These are phyloP conservation scores for Nicator chloris DNA, from an alignment of 2,113 vertebrate species.

Conservation along the genomic window DNA sequence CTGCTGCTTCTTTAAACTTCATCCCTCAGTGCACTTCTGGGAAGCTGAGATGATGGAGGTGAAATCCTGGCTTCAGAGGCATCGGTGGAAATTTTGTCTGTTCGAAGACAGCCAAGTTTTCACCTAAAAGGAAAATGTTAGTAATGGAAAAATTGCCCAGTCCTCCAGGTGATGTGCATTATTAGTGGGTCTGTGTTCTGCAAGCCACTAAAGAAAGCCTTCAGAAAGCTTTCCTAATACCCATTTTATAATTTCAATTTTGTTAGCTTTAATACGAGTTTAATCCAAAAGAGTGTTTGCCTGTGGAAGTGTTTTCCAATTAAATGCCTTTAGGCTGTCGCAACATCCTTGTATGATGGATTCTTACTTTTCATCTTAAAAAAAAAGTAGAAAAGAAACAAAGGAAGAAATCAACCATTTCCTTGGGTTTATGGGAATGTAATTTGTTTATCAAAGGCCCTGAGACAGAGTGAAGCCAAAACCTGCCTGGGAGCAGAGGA, in stretches of 20 bases:
- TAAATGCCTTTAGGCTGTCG: background rate
- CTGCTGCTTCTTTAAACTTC: background rate
- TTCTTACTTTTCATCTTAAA: background rate
- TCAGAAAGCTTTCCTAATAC: background rate
- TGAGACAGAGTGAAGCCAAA: background rate
- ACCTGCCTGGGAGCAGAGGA: background rate
- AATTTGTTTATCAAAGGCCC: background rate
- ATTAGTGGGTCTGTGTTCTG: background rate
- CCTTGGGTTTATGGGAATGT: background rate
- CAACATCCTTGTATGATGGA: background rate
- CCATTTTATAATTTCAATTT: background rate
- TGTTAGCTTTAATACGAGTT: background rate
- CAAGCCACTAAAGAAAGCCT: background rate
- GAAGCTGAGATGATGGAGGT: background rate
- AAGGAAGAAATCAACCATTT: background rate
- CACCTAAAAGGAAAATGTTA: background rate
- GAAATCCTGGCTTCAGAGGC: background rate
- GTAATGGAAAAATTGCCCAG: background rate
- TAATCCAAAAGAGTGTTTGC: background rate
- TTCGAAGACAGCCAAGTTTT: background rate
- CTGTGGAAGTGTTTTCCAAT: background rate
- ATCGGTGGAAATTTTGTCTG: background rate
- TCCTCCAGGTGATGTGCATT: background rate
- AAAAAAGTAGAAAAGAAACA: background rate
- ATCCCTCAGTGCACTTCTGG: background rate